These are phyloP conservation scores for Melanotaenia trifasciata DNA, from an alignment of 2,797 vertebrate species.

Conservation along the genomic window DNA sequence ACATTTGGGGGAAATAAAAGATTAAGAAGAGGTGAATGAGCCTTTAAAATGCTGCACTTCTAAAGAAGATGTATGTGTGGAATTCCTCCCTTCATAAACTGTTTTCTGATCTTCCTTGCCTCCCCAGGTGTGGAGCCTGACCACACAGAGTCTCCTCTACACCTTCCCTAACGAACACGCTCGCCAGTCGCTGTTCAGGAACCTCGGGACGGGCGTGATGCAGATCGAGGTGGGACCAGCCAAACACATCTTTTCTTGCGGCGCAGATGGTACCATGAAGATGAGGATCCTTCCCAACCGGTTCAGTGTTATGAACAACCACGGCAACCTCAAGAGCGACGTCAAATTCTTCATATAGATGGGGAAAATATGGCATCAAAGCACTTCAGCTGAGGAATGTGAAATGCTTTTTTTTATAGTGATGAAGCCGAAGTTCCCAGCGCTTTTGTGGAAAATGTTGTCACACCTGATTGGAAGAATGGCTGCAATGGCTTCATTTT, in stretches of 20 bases:
- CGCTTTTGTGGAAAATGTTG: background rate
- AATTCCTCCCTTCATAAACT: background rate
- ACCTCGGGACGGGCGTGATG: conserved; percentile 98
- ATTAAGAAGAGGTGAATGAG: background rate
- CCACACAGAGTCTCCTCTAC: conserved; percentile 88
- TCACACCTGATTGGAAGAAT: background rate
- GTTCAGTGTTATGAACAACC: conserved; percentile 82
- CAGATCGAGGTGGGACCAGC: conserved; percentile 93
- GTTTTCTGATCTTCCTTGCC: background rate
- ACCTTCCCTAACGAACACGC: conserved; percentile 93
- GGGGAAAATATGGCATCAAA: conserved; percentile 14
- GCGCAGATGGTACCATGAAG: conserved; percentile 98
- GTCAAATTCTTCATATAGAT: conserved; percentile 91
- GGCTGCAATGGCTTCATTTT: background rate
- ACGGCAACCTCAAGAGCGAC: conserved; percentile 86
- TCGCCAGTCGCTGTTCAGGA: conserved; percentile 97
- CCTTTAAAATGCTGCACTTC: background rate
- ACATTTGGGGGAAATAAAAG: background rate
- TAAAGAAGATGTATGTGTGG: too few relatives aligned
- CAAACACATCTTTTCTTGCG: conserved; percentile 97
- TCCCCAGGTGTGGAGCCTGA: conserved; percentile 90
- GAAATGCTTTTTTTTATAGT: background rate
- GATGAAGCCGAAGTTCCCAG: background rate
- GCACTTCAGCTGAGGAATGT: background rate
- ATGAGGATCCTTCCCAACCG: conserved; percentile 93